Evolutionary conservation across 2,113 vertebrate genomes (phyloP).

Genomic region (Centropus unirufus): DNA sequence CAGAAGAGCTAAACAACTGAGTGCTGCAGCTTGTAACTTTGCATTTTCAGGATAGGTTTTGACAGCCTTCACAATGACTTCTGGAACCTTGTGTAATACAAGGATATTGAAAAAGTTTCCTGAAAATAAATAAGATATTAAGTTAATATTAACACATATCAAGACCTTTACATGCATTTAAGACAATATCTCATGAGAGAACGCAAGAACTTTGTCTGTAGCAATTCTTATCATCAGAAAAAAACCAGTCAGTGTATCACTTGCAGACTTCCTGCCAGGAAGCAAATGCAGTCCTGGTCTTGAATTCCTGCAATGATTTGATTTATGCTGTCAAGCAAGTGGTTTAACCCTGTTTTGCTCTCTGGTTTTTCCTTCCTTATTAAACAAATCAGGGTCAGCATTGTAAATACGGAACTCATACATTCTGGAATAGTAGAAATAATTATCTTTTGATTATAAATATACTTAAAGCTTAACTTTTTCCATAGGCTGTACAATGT

Average conservation of each 20-base stretch:
- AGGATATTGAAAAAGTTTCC: constrained; percentile 94
- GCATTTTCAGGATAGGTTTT: constrained; percentile 81
- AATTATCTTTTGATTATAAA: neutral
- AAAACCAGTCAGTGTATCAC: neutral
- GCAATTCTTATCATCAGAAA: neutral
- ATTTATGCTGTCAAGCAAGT: neutral
- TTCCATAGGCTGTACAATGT: neutral
- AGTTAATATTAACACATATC: neutral
- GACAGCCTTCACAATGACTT: constrained; percentile 84
- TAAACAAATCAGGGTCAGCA: neutral
- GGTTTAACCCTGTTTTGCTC: neutral
- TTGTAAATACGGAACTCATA: neutral
- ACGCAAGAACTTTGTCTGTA: neutral
- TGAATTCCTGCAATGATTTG: neutral
- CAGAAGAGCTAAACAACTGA: constrained; percentile 89
- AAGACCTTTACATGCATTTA: neutral
- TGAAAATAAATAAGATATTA: constrained; percentile 63
- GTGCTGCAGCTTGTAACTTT: constrained; percentile 82
- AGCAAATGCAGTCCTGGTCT: neutral
- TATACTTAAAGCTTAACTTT: neutral
- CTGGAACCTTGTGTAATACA: constrained; percentile 88
- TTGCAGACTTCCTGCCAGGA: constrained; percentile 31
- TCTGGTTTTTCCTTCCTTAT: neutral
- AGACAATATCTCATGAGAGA: neutral
- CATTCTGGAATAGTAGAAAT: neutral